phyloP scores from a whole-genome alignment of 1,140 invertebrate species.

The Sminthurinus signatus region DNA sequence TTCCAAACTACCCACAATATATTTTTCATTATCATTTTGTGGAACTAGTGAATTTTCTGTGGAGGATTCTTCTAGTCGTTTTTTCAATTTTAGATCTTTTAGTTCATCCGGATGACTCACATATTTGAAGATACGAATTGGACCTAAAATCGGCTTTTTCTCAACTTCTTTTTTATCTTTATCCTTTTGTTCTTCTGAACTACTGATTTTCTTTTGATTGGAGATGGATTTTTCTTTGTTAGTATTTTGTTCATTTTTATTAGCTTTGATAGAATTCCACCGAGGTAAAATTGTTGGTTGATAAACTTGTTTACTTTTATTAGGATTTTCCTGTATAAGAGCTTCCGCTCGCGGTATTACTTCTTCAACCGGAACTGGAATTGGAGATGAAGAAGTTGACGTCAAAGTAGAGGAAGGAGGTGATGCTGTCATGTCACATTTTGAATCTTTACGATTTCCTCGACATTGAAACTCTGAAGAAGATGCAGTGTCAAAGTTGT shows the following conservation, averaged over 20 bases:
- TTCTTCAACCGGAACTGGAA: too few species aligned
- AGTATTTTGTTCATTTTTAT: neutral
- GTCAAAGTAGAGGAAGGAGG: neutral
- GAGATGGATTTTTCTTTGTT: neutral
- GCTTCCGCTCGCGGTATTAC: too few species aligned
- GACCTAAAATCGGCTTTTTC: slow-evolving; percentile 14
- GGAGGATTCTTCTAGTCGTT: neutral
- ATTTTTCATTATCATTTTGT: neutral
- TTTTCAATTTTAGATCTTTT: too few species aligned
- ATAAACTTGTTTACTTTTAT: neutral
- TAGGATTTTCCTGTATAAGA: too few species aligned
- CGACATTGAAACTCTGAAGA: too few species aligned
- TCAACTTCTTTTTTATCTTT: neutral
- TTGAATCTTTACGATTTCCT: too few species aligned
- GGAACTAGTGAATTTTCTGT: neutral
- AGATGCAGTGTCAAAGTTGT: too few species aligned
- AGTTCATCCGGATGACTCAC: slow-evolving; percentile 18
- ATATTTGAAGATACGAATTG: slow-evolving; percentile 32
- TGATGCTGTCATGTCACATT: too few species aligned
- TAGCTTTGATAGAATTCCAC: neutral
- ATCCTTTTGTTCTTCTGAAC: neutral
- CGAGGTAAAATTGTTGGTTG: neutral
- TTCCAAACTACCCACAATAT: neutral
- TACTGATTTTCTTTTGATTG: neutral
- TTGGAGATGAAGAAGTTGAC: too few species aligned